These are phyloP conservation scores for Elmis aenea DNA, from an alignment of 2,888 invertebrate genomes.

Conservation along the genomic window DNA sequence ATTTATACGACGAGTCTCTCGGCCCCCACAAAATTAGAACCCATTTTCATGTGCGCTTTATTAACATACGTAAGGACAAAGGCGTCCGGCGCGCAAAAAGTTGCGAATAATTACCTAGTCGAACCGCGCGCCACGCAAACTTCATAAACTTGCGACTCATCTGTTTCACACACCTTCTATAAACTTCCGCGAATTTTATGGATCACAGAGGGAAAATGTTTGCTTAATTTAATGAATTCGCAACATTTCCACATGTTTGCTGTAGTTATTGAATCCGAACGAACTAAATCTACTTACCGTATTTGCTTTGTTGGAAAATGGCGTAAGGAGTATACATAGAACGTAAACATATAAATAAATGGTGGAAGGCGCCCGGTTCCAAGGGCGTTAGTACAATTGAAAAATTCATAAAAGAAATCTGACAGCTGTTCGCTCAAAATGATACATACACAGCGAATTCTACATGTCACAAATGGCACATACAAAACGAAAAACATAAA, in stretches of 20 bases:
- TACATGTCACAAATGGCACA: constrained; percentile 15
- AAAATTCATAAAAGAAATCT: constrained; percentile 13
- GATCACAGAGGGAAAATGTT: not conserved
- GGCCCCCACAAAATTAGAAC: constrained; percentile 21
- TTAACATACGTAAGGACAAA: constrained; percentile 1
- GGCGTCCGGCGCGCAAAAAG: not conserved
- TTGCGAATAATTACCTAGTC: not conserved
- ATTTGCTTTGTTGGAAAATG: constrained; percentile 11
- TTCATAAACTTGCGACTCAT: not conserved
- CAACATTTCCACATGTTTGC: constrained; percentile 11
- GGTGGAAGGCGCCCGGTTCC: constrained; percentile 6
- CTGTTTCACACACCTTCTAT: too few relatives aligned
- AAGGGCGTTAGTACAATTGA: constrained; percentile 6
- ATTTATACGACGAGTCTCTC: too few relatives aligned
- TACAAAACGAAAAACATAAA: constrained; percentile 21
- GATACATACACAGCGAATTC: constrained; percentile 13
- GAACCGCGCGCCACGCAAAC: not conserved
- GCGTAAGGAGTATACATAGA: constrained; percentile 10
- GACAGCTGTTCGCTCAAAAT: constrained; percentile 7
- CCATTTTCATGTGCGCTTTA: constrained; percentile 22
- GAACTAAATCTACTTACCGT: constrained; percentile 14
- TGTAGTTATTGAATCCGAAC: constrained; percentile 16
- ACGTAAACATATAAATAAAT: constrained; percentile 9
- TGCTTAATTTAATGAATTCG: not conserved
- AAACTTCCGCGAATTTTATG: not conserved